phyloP scores from a whole-genome alignment of 2,113 vertebrate genomes.

The Zosterops hypoxanthus region DNA sequence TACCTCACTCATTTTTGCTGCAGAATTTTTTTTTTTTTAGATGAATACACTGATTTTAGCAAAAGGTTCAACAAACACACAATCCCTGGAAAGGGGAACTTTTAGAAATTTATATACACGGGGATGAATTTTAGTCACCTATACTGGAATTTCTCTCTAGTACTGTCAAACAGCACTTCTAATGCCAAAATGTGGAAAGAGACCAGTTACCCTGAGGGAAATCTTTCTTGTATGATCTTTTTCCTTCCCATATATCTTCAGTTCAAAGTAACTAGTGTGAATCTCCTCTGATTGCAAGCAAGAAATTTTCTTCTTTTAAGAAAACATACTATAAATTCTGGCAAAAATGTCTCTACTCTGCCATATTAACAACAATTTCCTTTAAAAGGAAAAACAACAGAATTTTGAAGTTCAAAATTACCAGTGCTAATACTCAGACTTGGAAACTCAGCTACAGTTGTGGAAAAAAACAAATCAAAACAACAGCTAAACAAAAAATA shows the following conservation, averaged over 20 bases:
- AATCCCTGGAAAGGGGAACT: neutral
- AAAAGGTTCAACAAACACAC: neutral
- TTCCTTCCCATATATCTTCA: neutral
- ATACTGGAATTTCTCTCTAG: neutral
- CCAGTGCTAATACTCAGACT: neutral
- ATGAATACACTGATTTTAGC: neutral
- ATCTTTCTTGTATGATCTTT: neutral
- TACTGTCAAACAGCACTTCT: neutral
- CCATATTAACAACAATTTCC: neutral
- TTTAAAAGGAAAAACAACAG: neutral
- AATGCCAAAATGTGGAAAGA: neutral
- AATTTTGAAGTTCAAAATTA: neutral
- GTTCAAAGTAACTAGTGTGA: neutral
- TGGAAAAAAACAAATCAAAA: neutral
- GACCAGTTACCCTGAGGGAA: neutral
- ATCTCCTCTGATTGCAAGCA: neutral
- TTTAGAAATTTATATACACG: neutral
- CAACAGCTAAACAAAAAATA: neutral
- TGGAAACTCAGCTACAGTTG: neutral
- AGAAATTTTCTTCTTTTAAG: neutral
- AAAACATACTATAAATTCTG: neutral
- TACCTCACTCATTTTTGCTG: neutral
- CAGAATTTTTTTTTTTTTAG: neutral
- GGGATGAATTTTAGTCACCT: neutral
- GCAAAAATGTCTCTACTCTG: neutral